Evolutionary conservation across 2,797 vertebrate genomes (phyloP), one percentile per base, ranked within the genome.

Genomic region (Steatocranus sp.): DNA sequence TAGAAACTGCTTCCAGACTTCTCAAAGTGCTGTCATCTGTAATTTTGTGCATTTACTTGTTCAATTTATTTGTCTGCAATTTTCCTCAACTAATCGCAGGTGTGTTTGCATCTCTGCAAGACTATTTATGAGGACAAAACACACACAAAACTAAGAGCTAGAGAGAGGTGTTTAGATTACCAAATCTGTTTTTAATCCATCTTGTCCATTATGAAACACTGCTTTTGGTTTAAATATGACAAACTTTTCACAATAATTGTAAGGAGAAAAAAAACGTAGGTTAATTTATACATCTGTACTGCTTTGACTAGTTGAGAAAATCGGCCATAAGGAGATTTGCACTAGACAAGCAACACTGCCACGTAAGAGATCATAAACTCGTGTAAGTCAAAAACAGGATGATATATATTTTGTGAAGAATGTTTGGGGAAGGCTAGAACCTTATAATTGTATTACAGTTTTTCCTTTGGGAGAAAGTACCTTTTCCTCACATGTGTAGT

Each of bases 1-100:
- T 18, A 77, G 36, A 92, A 95, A 95, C 89, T 93, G 90, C 92
- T 95, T 95, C 95, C 95, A 95, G 94, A 94, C 89, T 86, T 82
- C 85, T 91, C 75, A 76, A 32, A 90, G 88, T 54, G 90, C 91
- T 89, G 91, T 93, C 93, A 90, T 89, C 83, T 90, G 91, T 83
- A 91, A 92, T 93, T 89, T 79, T 73, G 78, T 54, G 78, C 90
- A 84, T 94, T 92, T 91, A 88, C 85, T 77, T 38, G 25, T 92
- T 93, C 90, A 74, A 88, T 94, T 93, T 92, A 93, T 94, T 93
- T 93, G 90, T 90, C 92, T 84, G 78, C 91, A 92, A 89, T 94
- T 93, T 91, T 82, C 84, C 51, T 27, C 81, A 89, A 91, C 91
- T 85, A 87, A 93, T 93, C 89, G 38, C 92, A 94, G 89, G 92